Conservation (phyloP, 2,888 invertebrate species). For the Tromatobia lineatoria region DNA sequence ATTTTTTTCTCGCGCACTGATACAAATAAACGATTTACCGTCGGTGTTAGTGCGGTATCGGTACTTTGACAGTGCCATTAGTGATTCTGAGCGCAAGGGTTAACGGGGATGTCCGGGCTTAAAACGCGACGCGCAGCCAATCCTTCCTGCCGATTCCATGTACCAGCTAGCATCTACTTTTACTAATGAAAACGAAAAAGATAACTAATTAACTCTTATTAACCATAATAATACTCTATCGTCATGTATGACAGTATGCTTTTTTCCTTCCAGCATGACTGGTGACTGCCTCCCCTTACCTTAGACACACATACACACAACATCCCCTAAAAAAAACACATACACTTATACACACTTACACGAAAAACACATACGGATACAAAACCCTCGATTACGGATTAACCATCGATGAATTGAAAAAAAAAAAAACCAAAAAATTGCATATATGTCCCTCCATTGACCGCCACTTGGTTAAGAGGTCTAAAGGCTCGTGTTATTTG, state of each 20-base stretch:
- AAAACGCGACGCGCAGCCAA: conserved; percentile 69
- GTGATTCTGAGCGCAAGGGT: conserved; percentile 51
- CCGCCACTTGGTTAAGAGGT: conserved; percentile 70
- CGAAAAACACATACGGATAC: conserved; percentile 38
- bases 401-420: conserved; percentile 59
- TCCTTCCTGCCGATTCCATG: conserved; percentile 74
- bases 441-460: conserved; percentile 69
- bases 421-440: conserved; percentile 32
- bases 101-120: conserved; percentile 68
- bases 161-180: conserved; percentile 72
- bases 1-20: not conserved
- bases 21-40: not conserved
- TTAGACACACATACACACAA: conserved; percentile 42
- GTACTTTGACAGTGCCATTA: not conserved
- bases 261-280: conserved; percentile 73
- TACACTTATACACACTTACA: conserved; percentile 30
- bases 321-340: conserved; percentile 32
- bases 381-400: conserved; percentile 55
- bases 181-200: conserved; percentile 49
- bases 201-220: conserved; percentile 65
- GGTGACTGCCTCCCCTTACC: conserved; percentile 72
- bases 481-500: conserved; percentile 68
- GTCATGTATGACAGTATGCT: conserved; percentile 70
- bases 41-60: not conserved
- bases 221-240: conserved; percentile 62